phyloP scores from a whole-genome alignment of 2,888 invertebrate genomes.

The Selenia dentaria region DNA sequence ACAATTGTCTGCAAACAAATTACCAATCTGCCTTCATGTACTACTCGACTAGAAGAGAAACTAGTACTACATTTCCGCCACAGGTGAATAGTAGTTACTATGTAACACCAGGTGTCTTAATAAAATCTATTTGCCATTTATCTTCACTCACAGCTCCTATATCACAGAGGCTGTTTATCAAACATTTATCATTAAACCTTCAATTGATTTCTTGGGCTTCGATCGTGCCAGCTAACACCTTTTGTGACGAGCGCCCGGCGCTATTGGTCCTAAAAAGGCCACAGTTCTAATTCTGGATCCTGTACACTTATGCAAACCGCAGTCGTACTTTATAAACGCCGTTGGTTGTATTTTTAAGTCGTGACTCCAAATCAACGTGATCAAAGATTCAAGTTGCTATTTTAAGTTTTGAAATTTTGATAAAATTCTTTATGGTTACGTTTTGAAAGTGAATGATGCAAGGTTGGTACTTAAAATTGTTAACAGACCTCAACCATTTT shows the following conservation, averaged over 20 bases:
- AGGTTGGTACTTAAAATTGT: no score
- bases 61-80: no score
- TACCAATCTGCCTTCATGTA: no score
- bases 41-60: no score
- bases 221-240: conserved; percentile 32
- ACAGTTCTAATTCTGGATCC: conserved; percentile 19
- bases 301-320: conserved; percentile 24
- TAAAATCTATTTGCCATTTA: conserved; percentile 9
- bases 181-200: conserved; percentile 25
- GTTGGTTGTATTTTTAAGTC: conserved; percentile 26
- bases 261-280: conserved; percentile 27
- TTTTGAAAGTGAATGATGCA: no score
- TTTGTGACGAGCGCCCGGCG: conserved; percentile 27
- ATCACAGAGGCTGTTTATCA: conserved; percentile 19
- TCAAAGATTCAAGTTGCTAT: conserved; percentile 3
- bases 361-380: conserved; percentile 22
- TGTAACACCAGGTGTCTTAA: conserved; percentile 1
- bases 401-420: conserved; percentile 12
- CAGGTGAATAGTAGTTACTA: background rate
- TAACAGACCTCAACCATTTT: no score
- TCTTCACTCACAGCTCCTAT: conserved; percentile 12
- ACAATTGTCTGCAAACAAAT: no score
- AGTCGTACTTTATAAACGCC: conserved; percentile 13
- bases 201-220: conserved; percentile 28
- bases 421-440: background rate